Conservation (phyloP, 2,888 invertebrate genomes). For the Slavum lentiscoides region DNA sequence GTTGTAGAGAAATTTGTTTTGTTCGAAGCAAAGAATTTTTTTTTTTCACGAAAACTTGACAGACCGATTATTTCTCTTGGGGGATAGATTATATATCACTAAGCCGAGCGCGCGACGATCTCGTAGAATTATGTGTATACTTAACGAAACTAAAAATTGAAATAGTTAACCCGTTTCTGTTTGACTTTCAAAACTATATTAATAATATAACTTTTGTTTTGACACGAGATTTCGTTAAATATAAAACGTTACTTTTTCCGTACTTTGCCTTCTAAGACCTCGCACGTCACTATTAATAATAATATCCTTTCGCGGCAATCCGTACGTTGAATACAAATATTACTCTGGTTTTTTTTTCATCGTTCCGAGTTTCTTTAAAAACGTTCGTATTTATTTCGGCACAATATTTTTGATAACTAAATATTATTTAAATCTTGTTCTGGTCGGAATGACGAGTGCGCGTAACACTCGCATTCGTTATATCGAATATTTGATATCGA, state of each 20-base stretch:
- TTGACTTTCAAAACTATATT: constrained; percentile 44
- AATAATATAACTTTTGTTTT: constrained; percentile 42
- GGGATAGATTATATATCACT: constrained; percentile 5
- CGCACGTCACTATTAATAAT: not conserved
- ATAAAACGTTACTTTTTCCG: constrained; percentile 3
- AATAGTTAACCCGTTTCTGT: constrained; percentile 30
- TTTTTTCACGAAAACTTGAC: not conserved
- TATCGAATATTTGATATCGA: no score
- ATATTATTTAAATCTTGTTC: no score
- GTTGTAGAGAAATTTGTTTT: constrained; percentile 13
- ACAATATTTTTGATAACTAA: no score
- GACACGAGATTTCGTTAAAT: constrained; percentile 19
- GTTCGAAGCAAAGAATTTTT: not conserved
- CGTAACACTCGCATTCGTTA: no score
- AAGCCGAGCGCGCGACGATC: not conserved
- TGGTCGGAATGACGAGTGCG: no score
- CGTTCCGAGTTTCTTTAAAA: no score
- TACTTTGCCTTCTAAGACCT: not conserved
- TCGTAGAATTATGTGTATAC: not conserved
- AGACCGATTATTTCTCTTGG: not conserved
- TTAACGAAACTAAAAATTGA: constrained; percentile 17
- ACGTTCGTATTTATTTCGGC: no score
- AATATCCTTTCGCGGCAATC: not conserved
- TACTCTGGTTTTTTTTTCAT: no score
- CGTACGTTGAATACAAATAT: no score